Conservation (phyloP, 2,797 vertebrate species). For the Gymnothorax javanicus region DNA sequence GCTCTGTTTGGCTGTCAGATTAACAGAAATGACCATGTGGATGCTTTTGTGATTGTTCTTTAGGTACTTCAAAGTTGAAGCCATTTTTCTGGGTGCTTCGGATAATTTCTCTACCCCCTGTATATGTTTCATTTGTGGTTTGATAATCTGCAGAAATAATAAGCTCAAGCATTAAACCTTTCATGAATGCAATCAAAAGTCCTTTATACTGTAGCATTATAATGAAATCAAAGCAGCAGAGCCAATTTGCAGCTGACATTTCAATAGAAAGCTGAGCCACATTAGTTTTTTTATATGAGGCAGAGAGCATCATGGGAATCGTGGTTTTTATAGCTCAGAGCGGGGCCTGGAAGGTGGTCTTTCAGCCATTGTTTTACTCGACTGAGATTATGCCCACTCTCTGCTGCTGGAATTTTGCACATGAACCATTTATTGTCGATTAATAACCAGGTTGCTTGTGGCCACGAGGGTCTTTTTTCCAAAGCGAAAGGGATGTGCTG, state of each 20-base stretch:
- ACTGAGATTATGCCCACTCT: constrained; percentile 35
- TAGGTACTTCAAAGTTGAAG: too few species aligned
- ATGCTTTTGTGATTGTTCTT: too few species aligned
- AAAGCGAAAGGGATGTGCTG: background rate
- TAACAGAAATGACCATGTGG: too few species aligned
- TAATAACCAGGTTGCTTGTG: background rate
- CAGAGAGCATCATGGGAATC: constrained; percentile 64
- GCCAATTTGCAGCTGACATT: constrained; percentile 73
- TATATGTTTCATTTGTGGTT: constrained; percentile 67
- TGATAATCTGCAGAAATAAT: constrained; percentile 78
- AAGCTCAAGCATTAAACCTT: constrained; percentile 77
- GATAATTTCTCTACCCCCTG: too few species aligned
- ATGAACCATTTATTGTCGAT: background rate
- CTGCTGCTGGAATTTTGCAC: background rate
- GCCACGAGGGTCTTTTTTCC: background rate
- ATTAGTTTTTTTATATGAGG: constrained; percentile 73
- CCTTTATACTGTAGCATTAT: constrained; percentile 75
- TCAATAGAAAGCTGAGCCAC: constrained; percentile 73
- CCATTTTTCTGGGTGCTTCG: too few species aligned
- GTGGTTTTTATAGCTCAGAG: constrained; percentile 57
- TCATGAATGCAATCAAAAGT: constrained; percentile 78
- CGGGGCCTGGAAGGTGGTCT: constrained; percentile 37
- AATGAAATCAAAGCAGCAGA: constrained; percentile 78
- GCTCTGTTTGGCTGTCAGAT: too few species aligned
- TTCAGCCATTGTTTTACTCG: constrained; percentile 55